Conservation (phyloP, 1,140 invertebrate species). For the Trypoxylus dichotomus region DNA sequence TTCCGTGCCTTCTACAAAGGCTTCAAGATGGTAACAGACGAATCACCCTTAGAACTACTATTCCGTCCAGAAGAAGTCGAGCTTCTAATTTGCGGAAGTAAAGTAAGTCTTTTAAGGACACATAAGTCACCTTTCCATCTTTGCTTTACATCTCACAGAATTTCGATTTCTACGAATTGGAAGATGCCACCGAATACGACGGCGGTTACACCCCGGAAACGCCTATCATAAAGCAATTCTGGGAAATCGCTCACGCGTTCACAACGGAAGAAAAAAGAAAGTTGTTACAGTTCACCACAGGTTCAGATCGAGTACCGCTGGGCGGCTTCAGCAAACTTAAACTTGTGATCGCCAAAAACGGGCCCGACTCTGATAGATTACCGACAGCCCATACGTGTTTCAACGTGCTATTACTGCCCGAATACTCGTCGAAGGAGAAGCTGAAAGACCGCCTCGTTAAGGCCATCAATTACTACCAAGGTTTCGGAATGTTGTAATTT, state of each 20-base stretch:
- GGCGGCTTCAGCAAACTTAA: slow-evolving; percentile 88
- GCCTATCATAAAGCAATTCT: slow-evolving; percentile 87
- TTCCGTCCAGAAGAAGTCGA: slow-evolving; percentile 95
- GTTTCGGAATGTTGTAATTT: slow-evolving; percentile 79
- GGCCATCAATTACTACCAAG: slow-evolving; percentile 88
- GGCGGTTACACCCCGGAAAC: slow-evolving; percentile 84
- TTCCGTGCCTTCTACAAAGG: slow-evolving; percentile 88
- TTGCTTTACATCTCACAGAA: slow-evolving; percentile 39
- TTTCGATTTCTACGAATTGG: slow-evolving; percentile 63
- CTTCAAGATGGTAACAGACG: slow-evolving; percentile 88
- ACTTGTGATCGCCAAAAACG: slow-evolving; percentile 77
- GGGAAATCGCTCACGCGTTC: slow-evolving; percentile 91
- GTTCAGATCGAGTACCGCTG: slow-evolving; percentile 92
- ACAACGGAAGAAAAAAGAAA: slow-evolving; percentile 83
- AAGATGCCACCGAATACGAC: slow-evolving; percentile 91
- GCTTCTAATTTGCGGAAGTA: slow-evolving; percentile 80
- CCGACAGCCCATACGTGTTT: slow-evolving; percentile 94
- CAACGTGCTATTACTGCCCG: slow-evolving; percentile 90
- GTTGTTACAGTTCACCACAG: slow-evolving; percentile 90
- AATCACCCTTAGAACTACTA: slow-evolving; percentile 78
- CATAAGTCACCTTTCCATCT: too few relatives aligned
- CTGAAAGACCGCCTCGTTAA: slow-evolving; percentile 84
- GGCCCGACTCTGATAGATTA: slow-evolving; percentile 76
- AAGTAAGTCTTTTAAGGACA: slow-evolving; percentile 68
- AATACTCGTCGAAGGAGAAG: slow-evolving; percentile 82